Conservation (phyloP, 1,140 invertebrate genomes). For the Callitettix versicolor region DNA sequence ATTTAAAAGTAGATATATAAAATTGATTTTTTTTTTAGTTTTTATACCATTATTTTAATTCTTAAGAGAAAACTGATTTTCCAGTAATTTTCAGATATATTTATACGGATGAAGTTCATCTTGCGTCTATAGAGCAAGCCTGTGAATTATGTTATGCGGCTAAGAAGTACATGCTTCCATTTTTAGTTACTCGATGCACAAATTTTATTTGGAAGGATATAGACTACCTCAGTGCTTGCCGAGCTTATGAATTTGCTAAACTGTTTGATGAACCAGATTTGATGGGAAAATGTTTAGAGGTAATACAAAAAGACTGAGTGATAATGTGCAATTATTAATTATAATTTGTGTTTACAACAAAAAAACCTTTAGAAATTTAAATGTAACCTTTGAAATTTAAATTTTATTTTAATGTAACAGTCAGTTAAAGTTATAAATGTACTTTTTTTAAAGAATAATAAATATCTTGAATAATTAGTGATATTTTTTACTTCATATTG, state of each 20-base stretch:
- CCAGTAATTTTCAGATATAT: constrained; percentile 53
- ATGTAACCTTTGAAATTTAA: too few relatives aligned
- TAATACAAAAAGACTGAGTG: too few relatives aligned
- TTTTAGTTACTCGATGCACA: constrained; percentile 68
- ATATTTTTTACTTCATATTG: too few relatives aligned
- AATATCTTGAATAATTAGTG: too few relatives aligned
- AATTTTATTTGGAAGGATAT: constrained; percentile 71
- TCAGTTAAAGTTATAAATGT: too few relatives aligned
- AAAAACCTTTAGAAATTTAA: background rate
- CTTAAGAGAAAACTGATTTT: too few relatives aligned
- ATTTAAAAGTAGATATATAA: too few relatives aligned
- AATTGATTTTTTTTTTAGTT: too few relatives aligned
- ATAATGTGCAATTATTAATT: background rate
- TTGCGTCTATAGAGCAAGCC: constrained; percentile 69
- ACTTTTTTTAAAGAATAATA: too few relatives aligned
- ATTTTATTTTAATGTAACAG: too few relatives aligned
- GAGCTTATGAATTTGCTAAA: constrained; percentile 74
- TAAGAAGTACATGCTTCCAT: constrained; percentile 79
- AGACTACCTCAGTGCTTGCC: constrained; percentile 64
- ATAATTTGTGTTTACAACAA: background rate
- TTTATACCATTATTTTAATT: too few relatives aligned
- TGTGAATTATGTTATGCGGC: constrained; percentile 78
- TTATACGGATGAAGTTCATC: constrained; percentile 67
- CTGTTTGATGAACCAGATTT: constrained; percentile 70
- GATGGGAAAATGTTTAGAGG: constrained; percentile 67